phyloP scores from a whole-genome alignment of 37 sponge, comb jelly and placozoan genomes.

The Theonella swinhoei region DNA sequence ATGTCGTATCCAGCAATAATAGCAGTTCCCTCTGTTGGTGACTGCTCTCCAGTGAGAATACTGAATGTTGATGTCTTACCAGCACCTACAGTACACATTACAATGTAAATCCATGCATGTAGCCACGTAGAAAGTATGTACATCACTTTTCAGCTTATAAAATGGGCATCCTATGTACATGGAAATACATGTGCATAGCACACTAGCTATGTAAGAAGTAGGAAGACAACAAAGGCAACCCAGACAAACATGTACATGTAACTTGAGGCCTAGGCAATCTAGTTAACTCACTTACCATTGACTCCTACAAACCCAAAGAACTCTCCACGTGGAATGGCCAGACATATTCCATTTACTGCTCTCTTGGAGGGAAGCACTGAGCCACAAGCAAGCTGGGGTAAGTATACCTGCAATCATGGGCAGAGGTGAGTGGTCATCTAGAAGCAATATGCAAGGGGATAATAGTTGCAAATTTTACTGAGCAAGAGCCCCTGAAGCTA shows the following conservation, averaged over 20 bases:
- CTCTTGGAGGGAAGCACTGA: slow-evolving; percentile 10
- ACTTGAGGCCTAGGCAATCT: no score
- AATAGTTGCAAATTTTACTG: no score
- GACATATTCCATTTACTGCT: slow-evolving; percentile 66
- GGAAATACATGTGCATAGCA: no score
- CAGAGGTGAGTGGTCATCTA: background rate
- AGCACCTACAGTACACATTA: slow-evolving; percentile 77
- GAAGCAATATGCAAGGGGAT: no score
- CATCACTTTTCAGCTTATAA: no score
- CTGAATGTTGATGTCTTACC: slow-evolving; percentile 95
- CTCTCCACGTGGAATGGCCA: slow-evolving; percentile 80
- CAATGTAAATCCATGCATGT: no score
- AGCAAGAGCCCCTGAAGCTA: no score
- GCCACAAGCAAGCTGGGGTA: slow-evolving; percentile 11
- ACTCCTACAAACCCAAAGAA: slow-evolving; percentile 95
- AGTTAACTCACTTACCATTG: slow-evolving; percentile 86
- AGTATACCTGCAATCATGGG: slow-evolving; percentile 29
- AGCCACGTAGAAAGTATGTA: no score
- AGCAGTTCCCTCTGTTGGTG: slow-evolving; percentile 76
- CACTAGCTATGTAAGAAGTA: no score
- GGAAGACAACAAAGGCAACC: no score
- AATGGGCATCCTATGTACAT: no score
- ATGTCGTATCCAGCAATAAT: slow-evolving; percentile 88
- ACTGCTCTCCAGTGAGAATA: slow-evolving; percentile 92
- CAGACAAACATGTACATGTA: no score